These are phyloP conservation scores for Margaritifera margaritifera DNA, from an alignment of 2,888 invertebrate species.

Conservation along the genomic window DNA sequence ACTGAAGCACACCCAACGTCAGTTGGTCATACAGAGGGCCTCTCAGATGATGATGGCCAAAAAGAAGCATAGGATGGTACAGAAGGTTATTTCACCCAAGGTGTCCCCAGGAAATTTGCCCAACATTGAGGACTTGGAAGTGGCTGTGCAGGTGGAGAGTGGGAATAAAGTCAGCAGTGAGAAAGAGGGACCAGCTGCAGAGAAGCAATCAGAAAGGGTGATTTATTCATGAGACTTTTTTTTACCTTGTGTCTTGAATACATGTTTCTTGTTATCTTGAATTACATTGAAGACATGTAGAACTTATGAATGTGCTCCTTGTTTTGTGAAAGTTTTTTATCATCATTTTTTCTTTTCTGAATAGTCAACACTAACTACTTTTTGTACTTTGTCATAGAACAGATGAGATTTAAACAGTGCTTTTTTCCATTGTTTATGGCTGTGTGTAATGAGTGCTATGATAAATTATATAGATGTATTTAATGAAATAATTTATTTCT, in stretches of 20 bases:
- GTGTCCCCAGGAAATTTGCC: slow-evolving; percentile 19
- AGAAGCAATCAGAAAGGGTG: too few species aligned
- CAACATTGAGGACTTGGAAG: slow-evolving; percentile 16
- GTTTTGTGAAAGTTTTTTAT: too few species aligned
- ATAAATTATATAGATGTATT: slow-evolving; percentile 2
- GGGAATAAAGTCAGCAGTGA: slow-evolving; percentile 14
- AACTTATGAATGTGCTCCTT: too few species aligned
- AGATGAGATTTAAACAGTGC: too few species aligned
- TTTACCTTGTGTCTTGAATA: background rate
- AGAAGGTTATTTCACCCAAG: too few species aligned
- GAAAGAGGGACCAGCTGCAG: slow-evolving; percentile 5
- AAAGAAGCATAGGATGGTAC: slow-evolving; percentile 11
- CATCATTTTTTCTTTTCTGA: too few species aligned
- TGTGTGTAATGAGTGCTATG: background rate
- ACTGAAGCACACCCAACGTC: slow-evolving; percentile 30
- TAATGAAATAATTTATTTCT: too few species aligned
- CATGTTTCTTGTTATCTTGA: background rate
- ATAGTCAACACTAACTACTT: too few species aligned
- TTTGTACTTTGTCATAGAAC: too few species aligned
- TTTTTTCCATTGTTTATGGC: background rate
- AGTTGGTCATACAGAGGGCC: slow-evolving; percentile 22
- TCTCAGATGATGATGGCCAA: slow-evolving; percentile 27
- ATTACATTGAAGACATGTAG: too few species aligned
- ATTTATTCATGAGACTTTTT: background rate
- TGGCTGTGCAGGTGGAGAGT: slow-evolving; percentile 14